Percentiles rank a stretch among this genome's conserved stretches.
phyloP scores from a whole-genome alignment of 2,113 vertebrate genomes.

The Tachysurus vachellii region DNA sequence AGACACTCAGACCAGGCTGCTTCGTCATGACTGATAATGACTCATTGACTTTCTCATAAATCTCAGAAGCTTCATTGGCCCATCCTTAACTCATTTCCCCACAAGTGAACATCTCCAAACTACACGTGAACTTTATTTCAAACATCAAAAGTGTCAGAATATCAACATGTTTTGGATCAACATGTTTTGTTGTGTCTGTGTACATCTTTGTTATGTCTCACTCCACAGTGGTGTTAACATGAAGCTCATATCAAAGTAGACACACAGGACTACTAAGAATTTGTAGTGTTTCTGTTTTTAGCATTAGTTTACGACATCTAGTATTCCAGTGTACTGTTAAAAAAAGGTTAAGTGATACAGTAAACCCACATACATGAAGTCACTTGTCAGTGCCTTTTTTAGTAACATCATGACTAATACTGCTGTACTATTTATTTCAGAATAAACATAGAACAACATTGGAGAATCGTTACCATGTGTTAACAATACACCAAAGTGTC shows the following conservation, averaged over 20 bases:
- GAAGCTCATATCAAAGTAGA: too few relatives aligned
- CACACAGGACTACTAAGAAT: too few relatives aligned
- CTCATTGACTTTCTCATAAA: conserved; percentile 18
- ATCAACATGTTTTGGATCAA: neutral
- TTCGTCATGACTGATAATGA: conserved; percentile 15
- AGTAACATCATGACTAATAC: too few relatives aligned
- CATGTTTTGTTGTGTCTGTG: too few relatives aligned
- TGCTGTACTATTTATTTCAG: neutral
- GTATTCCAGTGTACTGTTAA: too few relatives aligned
- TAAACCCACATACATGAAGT: neutral
- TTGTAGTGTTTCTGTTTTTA: too few relatives aligned
- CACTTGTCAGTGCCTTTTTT: neutral
- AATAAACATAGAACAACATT: neutral
- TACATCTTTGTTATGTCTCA: too few relatives aligned
- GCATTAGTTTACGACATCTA: too few relatives aligned
- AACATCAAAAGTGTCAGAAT: too few relatives aligned
- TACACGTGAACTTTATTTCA: neutral
- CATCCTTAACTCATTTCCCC: neutral
- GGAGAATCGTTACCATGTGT: neutral
- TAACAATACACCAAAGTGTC: neutral
- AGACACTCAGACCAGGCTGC: neutral
- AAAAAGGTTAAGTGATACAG: too few relatives aligned
- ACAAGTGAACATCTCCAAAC: neutral
- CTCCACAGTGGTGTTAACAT: too few relatives aligned
- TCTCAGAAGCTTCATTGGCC: neutral